Evolutionary conservation across 2,888 invertebrate species (phyloP).

Genomic region (Acanthosepion esculentum): DNA sequence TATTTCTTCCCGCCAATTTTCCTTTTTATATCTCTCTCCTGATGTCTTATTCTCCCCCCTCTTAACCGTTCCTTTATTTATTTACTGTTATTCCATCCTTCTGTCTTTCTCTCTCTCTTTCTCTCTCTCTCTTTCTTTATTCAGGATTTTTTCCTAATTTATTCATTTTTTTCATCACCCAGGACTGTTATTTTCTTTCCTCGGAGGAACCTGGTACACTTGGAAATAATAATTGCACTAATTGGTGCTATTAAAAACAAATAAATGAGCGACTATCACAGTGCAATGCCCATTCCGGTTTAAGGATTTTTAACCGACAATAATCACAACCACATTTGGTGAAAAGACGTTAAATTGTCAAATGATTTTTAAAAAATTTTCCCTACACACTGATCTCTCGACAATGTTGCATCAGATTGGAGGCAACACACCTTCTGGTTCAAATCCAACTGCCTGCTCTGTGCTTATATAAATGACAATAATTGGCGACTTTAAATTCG

Average conservation of each 20-base stretch:
- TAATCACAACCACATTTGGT: neutral
- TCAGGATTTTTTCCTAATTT: neutral
- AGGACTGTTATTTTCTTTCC: neutral
- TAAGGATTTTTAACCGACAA: neutral
- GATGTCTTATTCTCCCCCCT: neutral
- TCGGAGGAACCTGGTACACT: neutral
- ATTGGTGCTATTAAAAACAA: neutral
- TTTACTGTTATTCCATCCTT: fast-evolving
- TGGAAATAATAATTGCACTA: neutral
- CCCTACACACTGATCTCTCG: too few species aligned
- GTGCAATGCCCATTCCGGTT: neutral
- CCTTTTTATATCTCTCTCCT: too few species aligned
- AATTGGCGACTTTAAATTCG: too few species aligned
- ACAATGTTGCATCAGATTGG: too few species aligned
- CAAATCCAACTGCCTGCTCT: too few species aligned
- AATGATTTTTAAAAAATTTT: neutral
- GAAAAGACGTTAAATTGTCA: neutral
- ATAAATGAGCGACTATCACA: neutral
- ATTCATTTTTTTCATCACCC: too few species aligned
- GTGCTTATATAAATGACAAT: too few species aligned
- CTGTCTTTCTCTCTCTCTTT: neutral
- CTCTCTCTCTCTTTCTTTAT: neutral
- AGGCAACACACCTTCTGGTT: too few species aligned
- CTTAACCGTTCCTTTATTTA: neutral
- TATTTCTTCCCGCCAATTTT: neutral